Base-by-base conservation (phyloP, 2,113 vertebrate species). In the Osmerus eperlanus region DNA sequence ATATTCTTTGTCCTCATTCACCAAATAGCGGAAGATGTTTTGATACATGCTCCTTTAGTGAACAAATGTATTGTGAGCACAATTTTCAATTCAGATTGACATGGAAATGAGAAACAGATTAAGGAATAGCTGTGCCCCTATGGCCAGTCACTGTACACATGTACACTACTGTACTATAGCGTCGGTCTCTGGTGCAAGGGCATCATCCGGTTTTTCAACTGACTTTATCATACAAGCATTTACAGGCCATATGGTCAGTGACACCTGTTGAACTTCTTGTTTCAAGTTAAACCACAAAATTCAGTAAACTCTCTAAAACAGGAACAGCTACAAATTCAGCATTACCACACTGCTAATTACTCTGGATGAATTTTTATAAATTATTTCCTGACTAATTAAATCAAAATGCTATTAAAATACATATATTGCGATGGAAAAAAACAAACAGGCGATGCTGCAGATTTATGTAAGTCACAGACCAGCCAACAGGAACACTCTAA, bases 171-270 rank as follows among this genome's bases (percentile, higher is more conserved):
- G 73, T n/a, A 18, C 5, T 56, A 64, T 63, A 66, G 54, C 21
- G 6, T 72, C 19, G 77, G 74, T 77, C 69, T 72, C 12, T 16
- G 51, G 67, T 85, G 75, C 75, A 76, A 81, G 76, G 77, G 82
- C 85, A 81, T 84, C 81, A 70, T 65, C 59, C 41, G 54, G 47
- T 64, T 53, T 70, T 67, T 67, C 70, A 59, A 28, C 87, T 88
- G 84, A 88, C 84, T 89, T 80, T 84, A 85, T 87, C 78, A 16
- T 67, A 65, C 85, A 89, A 83, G 62, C 88, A 91, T 92, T 92
- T 91, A 91, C 85, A 75, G 85, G 78, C 90, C 89, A 90, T 89
- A 75, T 91, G 89, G 88, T 81, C 78, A 32, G 19, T 91, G 91
- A 91, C 90, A 89, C 70, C 0, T 60, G 83, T 81, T 91, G 89